Base-by-base conservation (phyloP, 2,113 vertebrate genomes). In the Colistium nudipinnis region DNA sequence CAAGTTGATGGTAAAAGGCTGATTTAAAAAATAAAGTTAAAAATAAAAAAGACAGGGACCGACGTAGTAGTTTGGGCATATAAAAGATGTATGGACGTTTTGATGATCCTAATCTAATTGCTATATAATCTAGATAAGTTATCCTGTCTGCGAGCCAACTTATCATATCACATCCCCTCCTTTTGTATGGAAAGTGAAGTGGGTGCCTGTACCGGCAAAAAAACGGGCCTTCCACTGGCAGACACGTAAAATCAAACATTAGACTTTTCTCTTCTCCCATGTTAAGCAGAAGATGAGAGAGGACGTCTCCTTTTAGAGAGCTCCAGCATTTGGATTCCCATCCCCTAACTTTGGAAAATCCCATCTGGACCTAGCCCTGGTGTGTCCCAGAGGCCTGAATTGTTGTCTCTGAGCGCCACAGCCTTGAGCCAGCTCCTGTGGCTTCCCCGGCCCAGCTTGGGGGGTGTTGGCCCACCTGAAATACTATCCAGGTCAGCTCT, bases 401-500 rank as follows among this genome's bases (percentile, higher is more conserved):
- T 83, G 83, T 82, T 86, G 84, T 79, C 82, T 78, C 74, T 85
- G 70, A 28, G 61, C 86, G 80, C 80, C 86, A 45, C 85, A 84
- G 78, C 86, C 83, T 88, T 87, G 88, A 87, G 82, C 77, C 76
- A 79, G 72, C 72, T 82, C 49, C 74, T 77, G 83, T 44, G 84
- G 82, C 66, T 73, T 70, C 45, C 77, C 53, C 39, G 7, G 70
- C 78, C 68, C 78, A 64, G 62, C 65, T 73, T 4, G 10, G 62
- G n/a, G 70, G 63, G 74, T 82, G 78, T 76, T 70, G 81, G 84
- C 76, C 86, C 68, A 88, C 86, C 84, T 91, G 88, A 93, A 92
- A 91, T 83, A 65, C 65, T 82, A 91, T 87, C 88, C 87, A 90
- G 87, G 90, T 90, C 85, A 91, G 74, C 57, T 63, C 82, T 78